Percentiles rank a stretch among this genome's conserved stretches.
These are phyloP conservation scores for Siphlonurus alternatus DNA, from an alignment of 2,888 invertebrate species.

Conservation along the genomic window DNA sequence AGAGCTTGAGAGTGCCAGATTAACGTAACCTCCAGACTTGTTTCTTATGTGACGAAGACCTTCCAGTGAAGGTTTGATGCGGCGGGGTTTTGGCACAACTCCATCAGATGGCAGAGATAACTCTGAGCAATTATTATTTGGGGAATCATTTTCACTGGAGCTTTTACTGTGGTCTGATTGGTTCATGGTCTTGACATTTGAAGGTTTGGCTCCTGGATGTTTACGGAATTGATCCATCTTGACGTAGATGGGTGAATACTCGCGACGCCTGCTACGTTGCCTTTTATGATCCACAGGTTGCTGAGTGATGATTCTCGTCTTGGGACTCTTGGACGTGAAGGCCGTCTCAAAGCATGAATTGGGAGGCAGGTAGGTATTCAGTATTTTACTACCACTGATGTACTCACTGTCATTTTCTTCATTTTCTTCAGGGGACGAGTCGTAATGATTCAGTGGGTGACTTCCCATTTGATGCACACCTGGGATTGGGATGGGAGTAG, in stretches of 20 bases:
- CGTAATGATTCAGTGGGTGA: background rate
- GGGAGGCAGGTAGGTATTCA: conserved; percentile 13
- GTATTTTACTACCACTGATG: background rate
- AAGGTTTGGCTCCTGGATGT: background rate
- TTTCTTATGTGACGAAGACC: conserved; percentile 14
- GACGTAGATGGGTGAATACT: background rate
- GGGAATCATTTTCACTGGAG: no score
- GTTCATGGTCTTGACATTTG: background rate
- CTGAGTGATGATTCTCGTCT: conserved; percentile 20
- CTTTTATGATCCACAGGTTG: background rate
- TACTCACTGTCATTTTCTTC: background rate
- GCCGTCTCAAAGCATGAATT: conserved; percentile 23
- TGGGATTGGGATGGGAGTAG: background rate
- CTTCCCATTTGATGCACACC: background rate
- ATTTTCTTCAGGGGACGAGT: background rate
- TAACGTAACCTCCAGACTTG: conserved; percentile 19
- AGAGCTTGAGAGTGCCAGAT: conserved; percentile 16
- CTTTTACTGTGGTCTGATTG: background rate
- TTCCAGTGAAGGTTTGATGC: background rate
- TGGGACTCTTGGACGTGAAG: conserved; percentile 23
- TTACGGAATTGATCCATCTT: background rate
- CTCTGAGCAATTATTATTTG: no score
- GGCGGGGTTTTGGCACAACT: background rate
- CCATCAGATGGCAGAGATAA: background rate
- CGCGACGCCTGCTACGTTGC: background rate